Conservation (phyloP, 2,113 vertebrate genomes). For the Cathartes aura region DNA sequence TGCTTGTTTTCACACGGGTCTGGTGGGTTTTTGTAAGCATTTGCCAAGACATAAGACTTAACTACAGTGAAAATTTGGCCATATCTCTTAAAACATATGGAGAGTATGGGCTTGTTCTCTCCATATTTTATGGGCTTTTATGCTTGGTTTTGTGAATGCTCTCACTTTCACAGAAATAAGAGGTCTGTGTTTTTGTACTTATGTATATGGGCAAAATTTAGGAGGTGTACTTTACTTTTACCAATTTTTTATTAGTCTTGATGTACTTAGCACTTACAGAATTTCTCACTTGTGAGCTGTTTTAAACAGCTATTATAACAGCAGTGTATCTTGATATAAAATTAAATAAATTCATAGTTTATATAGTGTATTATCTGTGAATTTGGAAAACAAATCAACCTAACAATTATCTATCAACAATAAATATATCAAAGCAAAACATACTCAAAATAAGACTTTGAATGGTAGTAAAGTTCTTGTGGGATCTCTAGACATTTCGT, state of each 20-base stretch:
- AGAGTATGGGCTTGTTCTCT: neutral
- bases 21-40: neutral
- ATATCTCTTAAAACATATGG: neutral
- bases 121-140: neutral
- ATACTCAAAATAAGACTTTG: conserved; percentile 58
- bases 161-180: neutral
- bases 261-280: neutral
- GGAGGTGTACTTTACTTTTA: neutral
- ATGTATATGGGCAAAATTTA: neutral
- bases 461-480: conserved; percentile 50
- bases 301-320: neutral
- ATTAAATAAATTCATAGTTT: conserved; percentile 20
- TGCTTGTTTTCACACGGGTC: neutral
- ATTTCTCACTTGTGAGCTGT: neutral
- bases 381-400: conserved; percentile 47
- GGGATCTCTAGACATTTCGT: conserved; percentile 21
- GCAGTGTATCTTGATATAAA: conserved; percentile 8
- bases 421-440: conserved; percentile 53
- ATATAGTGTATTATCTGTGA: neutral
- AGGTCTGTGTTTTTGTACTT: neutral
- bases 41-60: neutral
- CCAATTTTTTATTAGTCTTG: neutral
- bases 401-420: conserved; percentile 47
- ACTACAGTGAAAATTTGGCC: neutral
- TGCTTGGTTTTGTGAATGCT: neutral